phyloP scores from a whole-genome alignment of 2,113 vertebrate species.

The Fulica atra region DNA sequence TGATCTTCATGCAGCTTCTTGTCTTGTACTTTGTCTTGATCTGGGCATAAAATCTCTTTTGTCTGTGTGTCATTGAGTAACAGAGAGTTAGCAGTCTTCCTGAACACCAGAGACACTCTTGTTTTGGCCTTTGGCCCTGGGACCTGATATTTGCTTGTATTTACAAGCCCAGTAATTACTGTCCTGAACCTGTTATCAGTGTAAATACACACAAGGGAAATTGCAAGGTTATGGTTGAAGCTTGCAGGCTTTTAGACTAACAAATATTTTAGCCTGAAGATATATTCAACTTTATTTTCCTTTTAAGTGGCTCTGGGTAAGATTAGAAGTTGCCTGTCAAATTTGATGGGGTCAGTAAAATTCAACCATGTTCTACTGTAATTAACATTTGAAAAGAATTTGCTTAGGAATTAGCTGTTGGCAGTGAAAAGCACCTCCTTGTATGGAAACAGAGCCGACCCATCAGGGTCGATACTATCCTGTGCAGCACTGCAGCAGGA shows the following conservation, averaged over 20 bases:
- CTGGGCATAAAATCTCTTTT: not conserved
- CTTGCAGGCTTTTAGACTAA: constrained; percentile 60
- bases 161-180: constrained; percentile 68
- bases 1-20: not conserved
- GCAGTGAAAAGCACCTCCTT: constrained; percentile 41
- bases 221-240: constrained; percentile 58
- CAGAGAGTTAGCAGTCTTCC: not conserved
- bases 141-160: constrained; percentile 49
- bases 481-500: not conserved
- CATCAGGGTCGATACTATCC: not conserved
- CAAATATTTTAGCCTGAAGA: constrained; percentile 72
- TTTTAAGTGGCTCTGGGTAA: constrained; percentile 79
- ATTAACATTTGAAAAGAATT: constrained; percentile 81
- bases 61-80: not conserved
- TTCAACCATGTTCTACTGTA: constrained; percentile 75
- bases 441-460: not conserved
- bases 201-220: constrained; percentile 60
- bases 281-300: constrained; percentile 49
- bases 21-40: not conserved
- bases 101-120: constrained; percentile 4
- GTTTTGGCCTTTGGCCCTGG: constrained; percentile 42
- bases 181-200: constrained; percentile 60
- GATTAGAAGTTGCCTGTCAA: constrained; percentile 79
- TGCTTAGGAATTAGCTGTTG: constrained; percentile 82
- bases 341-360: constrained; percentile 74